Conservation (phyloP, 2,888 invertebrate genomes). For the Alviniconcha strummeri region DNA sequence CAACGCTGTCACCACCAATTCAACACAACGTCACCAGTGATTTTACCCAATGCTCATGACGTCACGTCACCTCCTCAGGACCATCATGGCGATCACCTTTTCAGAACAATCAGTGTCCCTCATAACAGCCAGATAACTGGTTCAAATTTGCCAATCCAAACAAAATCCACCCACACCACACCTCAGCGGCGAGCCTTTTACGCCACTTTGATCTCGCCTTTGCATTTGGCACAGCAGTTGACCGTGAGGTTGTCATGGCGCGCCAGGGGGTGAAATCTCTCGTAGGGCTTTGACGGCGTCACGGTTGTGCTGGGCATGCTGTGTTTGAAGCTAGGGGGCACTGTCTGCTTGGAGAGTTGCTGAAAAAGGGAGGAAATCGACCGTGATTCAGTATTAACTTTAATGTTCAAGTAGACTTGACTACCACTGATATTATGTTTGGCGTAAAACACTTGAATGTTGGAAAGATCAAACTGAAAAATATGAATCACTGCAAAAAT, state of each 20-base stretch:
- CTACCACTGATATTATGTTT: no score
- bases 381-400: not conserved
- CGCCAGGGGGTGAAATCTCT: constrained; percentile 65
- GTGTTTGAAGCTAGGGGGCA: constrained; percentile 10
- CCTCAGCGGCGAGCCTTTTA: not conserved
- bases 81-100: not conserved
- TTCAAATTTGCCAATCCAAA: no score
- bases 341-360: constrained; percentile 39
- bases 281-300: constrained; percentile 37
- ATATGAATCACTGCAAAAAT: no score
- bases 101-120: not conserved
- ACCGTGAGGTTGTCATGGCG: constrained; percentile 67
- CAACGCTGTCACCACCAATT: no score
- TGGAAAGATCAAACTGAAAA: no score
- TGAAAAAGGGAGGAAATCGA: constrained; percentile 12
- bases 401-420: no score
- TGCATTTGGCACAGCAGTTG: constrained; percentile 66
- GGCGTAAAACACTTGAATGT: no score
- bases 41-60: no score
- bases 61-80: no score
- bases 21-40: no score
- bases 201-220: constrained; percentile 66
- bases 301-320: constrained; percentile 24
- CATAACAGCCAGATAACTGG: no score
- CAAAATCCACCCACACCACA: no score